phyloP scores from a whole-genome alignment of 2,797 vertebrate species.

The Xerus rutilus region DNA sequence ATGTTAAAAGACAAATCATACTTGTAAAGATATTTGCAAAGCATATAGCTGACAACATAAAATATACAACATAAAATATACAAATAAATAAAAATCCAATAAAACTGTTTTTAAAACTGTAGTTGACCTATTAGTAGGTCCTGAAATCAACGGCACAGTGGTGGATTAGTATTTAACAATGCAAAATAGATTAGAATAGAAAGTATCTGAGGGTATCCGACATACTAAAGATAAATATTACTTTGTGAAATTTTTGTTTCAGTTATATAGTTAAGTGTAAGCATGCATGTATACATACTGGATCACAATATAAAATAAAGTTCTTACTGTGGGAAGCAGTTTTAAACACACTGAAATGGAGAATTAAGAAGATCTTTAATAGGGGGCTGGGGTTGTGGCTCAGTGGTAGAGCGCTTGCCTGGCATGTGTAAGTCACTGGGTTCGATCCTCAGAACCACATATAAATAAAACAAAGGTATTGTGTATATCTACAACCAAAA shows the following conservation, averaged over 20 bases:
- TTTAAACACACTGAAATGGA: slow-evolving; percentile 7
- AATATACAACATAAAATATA: slow-evolving; percentile 39
- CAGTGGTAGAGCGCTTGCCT: too few relatives aligned
- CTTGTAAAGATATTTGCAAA: neutral
- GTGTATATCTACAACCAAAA: too few relatives aligned
- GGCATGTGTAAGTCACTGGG: too few relatives aligned
- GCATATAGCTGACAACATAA: neutral
- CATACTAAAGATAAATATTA: neutral
- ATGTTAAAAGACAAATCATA: neutral
- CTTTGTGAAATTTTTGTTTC: neutral
- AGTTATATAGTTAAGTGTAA: neutral
- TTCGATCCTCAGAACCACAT: too few relatives aligned
- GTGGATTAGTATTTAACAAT: neutral
- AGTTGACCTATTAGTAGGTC: neutral
- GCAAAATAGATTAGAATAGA: slow-evolving; percentile 11
- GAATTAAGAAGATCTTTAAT: neutral
- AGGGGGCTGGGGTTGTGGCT: neutral
- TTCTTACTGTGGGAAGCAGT: neutral
- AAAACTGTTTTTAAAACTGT: neutral
- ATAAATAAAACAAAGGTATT: too few relatives aligned
- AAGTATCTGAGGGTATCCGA: neutral
- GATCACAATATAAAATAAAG: slow-evolving; percentile 1
- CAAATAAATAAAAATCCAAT: neutral
- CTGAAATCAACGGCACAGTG: neutral
- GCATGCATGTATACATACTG: neutral